These are phyloP conservation scores for Chrysomela aeneicollis DNA, from an alignment of 2,888 invertebrate species.

Conservation along the genomic window DNA sequence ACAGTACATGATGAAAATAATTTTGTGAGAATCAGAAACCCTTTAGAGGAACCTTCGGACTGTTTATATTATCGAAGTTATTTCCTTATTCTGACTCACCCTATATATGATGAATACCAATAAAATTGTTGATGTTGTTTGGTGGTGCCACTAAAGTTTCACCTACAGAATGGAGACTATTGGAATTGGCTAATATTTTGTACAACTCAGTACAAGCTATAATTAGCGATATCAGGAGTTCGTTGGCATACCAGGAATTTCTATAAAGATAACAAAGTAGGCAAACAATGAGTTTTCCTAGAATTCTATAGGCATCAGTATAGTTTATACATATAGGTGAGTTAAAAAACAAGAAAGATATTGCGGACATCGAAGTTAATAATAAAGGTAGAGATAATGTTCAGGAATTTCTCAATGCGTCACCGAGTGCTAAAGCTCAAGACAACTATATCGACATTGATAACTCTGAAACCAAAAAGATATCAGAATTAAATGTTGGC, in stretches of 20 bases:
- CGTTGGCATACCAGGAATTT: conserved; percentile 11
- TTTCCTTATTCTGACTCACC: too few relatives aligned
- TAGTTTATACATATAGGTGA: not conserved
- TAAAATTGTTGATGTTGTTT: not conserved
- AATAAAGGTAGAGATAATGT: not conserved
- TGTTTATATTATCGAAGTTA: too few relatives aligned
- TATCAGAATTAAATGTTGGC: too few relatives aligned
- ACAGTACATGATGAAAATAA: too few relatives aligned
- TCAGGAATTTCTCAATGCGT: too few relatives aligned
- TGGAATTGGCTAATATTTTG: not conserved
- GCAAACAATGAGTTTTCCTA: not conserved
- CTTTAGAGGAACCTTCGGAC: too few relatives aligned
- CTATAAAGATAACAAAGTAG: conserved; percentile 10
- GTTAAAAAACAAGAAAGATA: not conserved
- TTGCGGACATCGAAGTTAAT: not conserved
- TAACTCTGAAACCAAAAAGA: too few relatives aligned
- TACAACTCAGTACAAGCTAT: not conserved
- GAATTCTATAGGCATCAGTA: not conserved
- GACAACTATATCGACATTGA: too few relatives aligned
- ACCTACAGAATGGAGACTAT: not conserved
- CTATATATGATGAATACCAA: too few relatives aligned
- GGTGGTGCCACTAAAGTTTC: not conserved
- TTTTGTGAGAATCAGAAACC: too few relatives aligned
- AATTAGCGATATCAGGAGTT: conserved; percentile 11
- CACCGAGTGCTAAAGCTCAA: too few relatives aligned